These are phyloP conservation scores for Eleutherodactylus coqui DNA, from an alignment of 2,797 vertebrate genomes.

Conservation along the genomic window DNA sequence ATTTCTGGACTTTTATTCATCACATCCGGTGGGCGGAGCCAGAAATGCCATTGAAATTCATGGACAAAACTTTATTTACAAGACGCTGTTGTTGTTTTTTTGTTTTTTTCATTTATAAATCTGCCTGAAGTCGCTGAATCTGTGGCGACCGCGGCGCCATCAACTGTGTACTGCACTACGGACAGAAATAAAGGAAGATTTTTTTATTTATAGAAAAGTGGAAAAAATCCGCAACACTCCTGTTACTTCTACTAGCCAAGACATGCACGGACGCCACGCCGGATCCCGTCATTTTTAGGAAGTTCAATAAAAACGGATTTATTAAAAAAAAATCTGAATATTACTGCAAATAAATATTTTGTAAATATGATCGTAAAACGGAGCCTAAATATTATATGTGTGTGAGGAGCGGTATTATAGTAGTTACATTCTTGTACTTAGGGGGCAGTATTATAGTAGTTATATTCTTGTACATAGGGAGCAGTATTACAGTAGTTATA, in stretches of 20 bases:
- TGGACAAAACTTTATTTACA: slow-evolving; percentile 59
- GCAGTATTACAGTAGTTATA: too few relatives aligned
- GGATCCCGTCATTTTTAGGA: slow-evolving; percentile 69
- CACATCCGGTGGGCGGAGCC: background rate
- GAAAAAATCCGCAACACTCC: slow-evolving; percentile 10
- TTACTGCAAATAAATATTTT: slow-evolving; percentile 71
- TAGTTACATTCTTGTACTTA: too few relatives aligned
- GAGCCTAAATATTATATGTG: too few relatives aligned
- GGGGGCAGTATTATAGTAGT: too few relatives aligned
- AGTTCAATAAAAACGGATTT: slow-evolving; percentile 4
- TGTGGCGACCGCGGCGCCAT: slow-evolving; percentile 68
- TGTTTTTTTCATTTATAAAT: slow-evolving; percentile 61
- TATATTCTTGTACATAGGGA: too few relatives aligned
- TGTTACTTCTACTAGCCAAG: slow-evolving; percentile 66
- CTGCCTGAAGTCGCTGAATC: slow-evolving; percentile 61
- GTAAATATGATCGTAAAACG: slow-evolving; percentile 72
- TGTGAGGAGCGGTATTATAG: too few relatives aligned
- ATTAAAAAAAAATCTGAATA: slow-evolving; percentile 53
- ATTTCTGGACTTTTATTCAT: background rate
- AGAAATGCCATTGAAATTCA: background rate
- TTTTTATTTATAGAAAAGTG: slow-evolving; percentile 67
- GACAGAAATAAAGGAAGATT: slow-evolving; percentile 19
- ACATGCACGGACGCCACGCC: slow-evolving; percentile 69
- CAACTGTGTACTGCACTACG: slow-evolving; percentile 66
- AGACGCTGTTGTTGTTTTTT: slow-evolving; percentile 59